Conservation (phyloP, 2,797 vertebrate species). For the Cryptoblepharus egeriae region DNA sequence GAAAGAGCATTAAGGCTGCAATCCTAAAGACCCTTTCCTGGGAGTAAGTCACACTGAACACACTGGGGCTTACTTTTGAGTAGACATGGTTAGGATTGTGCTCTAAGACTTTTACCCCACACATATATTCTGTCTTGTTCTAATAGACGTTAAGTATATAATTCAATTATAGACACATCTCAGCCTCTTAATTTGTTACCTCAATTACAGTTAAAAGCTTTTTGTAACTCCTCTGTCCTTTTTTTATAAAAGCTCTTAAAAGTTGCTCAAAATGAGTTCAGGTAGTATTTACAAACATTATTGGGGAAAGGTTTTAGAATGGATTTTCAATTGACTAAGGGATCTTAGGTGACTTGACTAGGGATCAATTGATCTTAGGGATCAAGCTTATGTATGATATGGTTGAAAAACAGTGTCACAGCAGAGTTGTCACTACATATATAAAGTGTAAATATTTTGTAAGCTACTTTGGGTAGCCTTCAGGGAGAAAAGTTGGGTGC, state of each 20-base stretch:
- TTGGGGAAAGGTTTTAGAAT: not conserved
- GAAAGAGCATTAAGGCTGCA: not conserved
- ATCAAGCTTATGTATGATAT: not conserved
- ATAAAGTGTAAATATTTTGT: no score
- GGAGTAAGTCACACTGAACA: no score
- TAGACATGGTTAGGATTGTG: no score
- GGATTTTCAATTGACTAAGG: not conserved
- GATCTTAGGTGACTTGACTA: no score
- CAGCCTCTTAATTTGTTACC: conserved; percentile 37
- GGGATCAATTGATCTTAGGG: no score
- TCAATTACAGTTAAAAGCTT: conserved; percentile 32
- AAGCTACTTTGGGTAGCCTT: no score
- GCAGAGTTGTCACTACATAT: no score
- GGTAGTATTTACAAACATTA: conserved; percentile 9
- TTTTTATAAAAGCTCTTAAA: conserved; percentile 22
- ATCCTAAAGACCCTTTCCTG: no score
- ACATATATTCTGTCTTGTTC: not conserved
- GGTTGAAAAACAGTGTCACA: not conserved
- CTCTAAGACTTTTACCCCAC: not conserved
- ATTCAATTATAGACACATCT: conserved; percentile 34
- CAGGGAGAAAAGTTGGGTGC: no score
- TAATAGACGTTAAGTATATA: conserved; percentile 3
- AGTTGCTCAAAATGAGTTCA: not conserved
- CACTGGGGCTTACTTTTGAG: no score
- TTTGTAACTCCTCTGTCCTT: conserved; percentile 26